phyloP scores from a whole-genome alignment of 2,888 invertebrate genomes.

The Mesorhabditis belari region DNA sequence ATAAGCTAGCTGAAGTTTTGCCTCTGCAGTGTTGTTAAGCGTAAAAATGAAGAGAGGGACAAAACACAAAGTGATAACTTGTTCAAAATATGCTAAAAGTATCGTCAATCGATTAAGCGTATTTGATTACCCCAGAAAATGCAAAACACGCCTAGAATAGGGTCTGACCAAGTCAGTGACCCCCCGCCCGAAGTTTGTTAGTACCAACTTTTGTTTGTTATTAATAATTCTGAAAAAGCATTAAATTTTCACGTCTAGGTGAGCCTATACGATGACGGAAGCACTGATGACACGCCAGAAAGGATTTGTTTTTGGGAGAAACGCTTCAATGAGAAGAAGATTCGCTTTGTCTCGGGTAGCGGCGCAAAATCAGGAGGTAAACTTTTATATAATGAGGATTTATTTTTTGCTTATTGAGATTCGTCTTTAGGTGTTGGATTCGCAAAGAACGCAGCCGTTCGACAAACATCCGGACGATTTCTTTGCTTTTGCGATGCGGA shows the following conservation, averaged over 20 bases:
- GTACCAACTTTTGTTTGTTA: too few relatives aligned
- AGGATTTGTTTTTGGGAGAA: constrained; percentile 11
- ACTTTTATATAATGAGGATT: constrained; percentile 12
- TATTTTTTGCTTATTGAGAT: constrained; percentile 3
- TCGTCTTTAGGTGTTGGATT: constrained; percentile 36
- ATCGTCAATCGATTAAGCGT: too few relatives aligned
- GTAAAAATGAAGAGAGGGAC: too few relatives aligned
- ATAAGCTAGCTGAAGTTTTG: too few relatives aligned
- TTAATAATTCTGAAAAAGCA: too few relatives aligned
- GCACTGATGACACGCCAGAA: constrained; percentile 26
- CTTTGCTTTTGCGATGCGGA: constrained; percentile 78
- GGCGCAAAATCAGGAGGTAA: not conserved
- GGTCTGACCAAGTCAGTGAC: too few relatives aligned
- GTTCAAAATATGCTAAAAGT: too few relatives aligned
- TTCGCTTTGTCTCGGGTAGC: constrained; percentile 10
- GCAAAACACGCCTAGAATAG: too few relatives aligned
- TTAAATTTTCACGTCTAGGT: constrained; percentile 22
- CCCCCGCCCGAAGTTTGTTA: too few relatives aligned
- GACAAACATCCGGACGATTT: constrained; percentile 63
- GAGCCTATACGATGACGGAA: constrained; percentile 40
- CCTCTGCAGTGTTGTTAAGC: too few relatives aligned
- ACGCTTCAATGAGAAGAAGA: constrained; percentile 14
- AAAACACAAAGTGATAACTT: too few relatives aligned
- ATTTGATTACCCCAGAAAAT: too few relatives aligned
- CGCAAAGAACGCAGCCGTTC: constrained; percentile 36